These are phyloP conservation scores for Thymelicus lineola DNA, from an alignment of 2,888 invertebrate species.

Conservation along the genomic window DNA sequence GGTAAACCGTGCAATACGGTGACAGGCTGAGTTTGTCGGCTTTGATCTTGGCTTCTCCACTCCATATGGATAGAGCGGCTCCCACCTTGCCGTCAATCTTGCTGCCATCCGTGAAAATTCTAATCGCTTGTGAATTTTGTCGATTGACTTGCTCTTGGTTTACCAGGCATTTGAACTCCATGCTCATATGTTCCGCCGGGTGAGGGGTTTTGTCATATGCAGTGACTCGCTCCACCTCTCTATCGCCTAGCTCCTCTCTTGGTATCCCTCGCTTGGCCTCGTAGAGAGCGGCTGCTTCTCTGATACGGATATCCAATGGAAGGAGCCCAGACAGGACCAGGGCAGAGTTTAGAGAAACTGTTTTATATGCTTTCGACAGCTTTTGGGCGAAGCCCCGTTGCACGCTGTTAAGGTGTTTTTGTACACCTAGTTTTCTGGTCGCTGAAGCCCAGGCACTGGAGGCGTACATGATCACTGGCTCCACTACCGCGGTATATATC, in stretches of 20 bases:
- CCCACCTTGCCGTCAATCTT: too few species aligned
- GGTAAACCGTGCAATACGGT: conserved; percentile 16
- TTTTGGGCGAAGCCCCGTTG: conserved; percentile 8
- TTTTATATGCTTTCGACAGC: background rate
- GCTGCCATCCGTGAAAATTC: too few species aligned
- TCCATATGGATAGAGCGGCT: too few species aligned
- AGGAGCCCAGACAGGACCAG: background rate
- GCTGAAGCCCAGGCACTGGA: conserved; percentile 10
- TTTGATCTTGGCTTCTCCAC: too few species aligned
- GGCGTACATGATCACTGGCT: conserved; percentile 10
- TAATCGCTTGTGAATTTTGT: too few species aligned
- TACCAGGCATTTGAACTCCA: background rate
- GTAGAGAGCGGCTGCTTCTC: background rate
- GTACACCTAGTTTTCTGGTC: background rate
- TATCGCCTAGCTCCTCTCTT: background rate
- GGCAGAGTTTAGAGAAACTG: conserved; percentile 2
- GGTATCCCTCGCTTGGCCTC: background rate
- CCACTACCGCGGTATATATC: background rate
- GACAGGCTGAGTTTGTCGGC: background rate
- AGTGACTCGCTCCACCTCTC: background rate
- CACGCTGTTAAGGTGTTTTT: background rate
- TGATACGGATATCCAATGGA: background rate
- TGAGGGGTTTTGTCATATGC: background rate
- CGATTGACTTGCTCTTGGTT: background rate
- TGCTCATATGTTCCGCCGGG: background rate